Evolutionary conservation across 37 sponge, comb jelly and placozoan species (phyloP).

Genomic region (Corticium candelabrum): DNA sequence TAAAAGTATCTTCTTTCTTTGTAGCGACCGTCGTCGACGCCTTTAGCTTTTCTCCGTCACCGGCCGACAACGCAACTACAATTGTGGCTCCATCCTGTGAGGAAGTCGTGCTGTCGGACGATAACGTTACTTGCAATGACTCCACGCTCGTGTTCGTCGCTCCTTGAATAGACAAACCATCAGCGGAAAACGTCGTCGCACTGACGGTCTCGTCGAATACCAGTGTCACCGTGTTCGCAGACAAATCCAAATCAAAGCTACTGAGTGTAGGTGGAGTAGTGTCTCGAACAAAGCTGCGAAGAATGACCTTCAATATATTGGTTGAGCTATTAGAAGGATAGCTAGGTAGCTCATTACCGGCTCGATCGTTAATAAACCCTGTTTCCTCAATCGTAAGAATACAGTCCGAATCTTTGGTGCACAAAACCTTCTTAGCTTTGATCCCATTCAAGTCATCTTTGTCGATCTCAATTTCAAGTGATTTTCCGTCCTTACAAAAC

Average conservation of each 20-base stretch:
- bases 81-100: not conserved
- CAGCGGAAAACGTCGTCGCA: conserved; percentile 30
- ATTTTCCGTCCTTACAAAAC: no score
- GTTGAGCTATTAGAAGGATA: no score
- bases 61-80: conserved; percentile 14
- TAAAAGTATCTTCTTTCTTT: conserved; percentile 22
- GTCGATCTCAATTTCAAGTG: no score
- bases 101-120: conserved; percentile 3
- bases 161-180: no score
- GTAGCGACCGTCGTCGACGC: conserved; percentile 32
- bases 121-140: conserved; percentile 58
- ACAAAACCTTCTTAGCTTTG: no score
- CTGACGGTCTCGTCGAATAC: conserved; percentile 65
- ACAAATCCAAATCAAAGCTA: conserved; percentile 62
- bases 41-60: conserved; percentile 59
- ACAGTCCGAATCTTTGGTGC: conserved; percentile 6
- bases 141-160: no score
- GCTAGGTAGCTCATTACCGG: no score
- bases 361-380: conserved; percentile 52
- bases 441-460: no score
- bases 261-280: conserved; percentile 41
- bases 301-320: no score
- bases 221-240: conserved; percentile 34
- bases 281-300: no score
- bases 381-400: conserved; percentile 42